Evolutionary conservation across 1,140 invertebrate species (phyloP), one percentile per base, ranked within the genome.

Genomic region (Zaprionus capensis): DNA sequence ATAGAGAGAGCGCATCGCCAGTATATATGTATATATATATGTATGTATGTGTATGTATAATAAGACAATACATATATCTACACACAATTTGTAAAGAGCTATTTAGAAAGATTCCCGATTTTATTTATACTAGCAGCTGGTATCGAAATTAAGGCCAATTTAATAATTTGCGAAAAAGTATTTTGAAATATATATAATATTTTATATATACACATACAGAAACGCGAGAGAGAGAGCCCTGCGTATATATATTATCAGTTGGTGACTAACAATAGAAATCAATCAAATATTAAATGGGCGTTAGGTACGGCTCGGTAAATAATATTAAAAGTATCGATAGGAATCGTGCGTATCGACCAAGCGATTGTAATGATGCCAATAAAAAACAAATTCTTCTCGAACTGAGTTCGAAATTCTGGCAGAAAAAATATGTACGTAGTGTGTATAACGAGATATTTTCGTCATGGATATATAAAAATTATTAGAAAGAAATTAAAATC

Each of bases 321-420:
- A 76, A 83, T 71, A 85, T 78, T 56, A 65, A 69, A 49, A 11
- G 28, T 31, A 64, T 94, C 28, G 93, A 94, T 70, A 92, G 91
- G 11, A 93, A 94, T 61, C 94, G 96, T 15, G 96, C 97, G 24
- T 97, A 97, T 92, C 96, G 97, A 84, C 97, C 97, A 2, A 97
- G 96, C 0, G 97, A 98, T 92, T 95, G 96, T 86, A 95, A 95
- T 92, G 96, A 98, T 92, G 96, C 96, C 1, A 93, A 94, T 56
- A 97, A 97, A 93, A 95, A 95, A 87, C 95, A 96, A 80, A 96
- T 97, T 93, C 94, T 98, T 59, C 96, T 96, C 66, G 95, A 95
- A 84, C 94, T 98, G 76, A 97, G 96, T 76, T 82, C 38, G 63
- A 84, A 85, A 90, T 78, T 93, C 62, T 93, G 80, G 93, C 88